A percentile compares a stretch with the other conserved stretches of the same genome.
phyloP scores from a whole-genome alignment of 2,888 invertebrate species.

The Acrobasis repandana region DNA sequence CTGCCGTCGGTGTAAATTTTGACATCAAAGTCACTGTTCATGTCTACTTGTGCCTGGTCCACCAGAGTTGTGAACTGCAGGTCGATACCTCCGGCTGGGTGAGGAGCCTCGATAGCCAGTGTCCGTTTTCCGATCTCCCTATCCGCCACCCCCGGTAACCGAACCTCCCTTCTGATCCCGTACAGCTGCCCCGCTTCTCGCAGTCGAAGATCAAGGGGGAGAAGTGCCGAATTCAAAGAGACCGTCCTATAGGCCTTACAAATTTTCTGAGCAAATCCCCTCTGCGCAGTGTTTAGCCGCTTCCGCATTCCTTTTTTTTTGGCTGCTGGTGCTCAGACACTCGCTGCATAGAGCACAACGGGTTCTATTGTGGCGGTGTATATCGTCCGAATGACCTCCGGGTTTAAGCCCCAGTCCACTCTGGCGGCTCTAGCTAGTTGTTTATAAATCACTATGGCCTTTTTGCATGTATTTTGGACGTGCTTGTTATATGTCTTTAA shows the following conservation, averaged over 20 bases:
- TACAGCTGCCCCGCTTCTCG: slow-evolving; percentile 31
- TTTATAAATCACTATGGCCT: neutral
- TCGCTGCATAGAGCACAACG: slow-evolving; percentile 6
- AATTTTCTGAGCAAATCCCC: slow-evolving; percentile 28
- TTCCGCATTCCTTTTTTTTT: slow-evolving; percentile 9
- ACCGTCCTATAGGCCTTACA: slow-evolving; percentile 28
- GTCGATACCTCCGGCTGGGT: slow-evolving; percentile 24
- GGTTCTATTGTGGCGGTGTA: slow-evolving; percentile 7
- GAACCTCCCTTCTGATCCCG: slow-evolving; percentile 28
- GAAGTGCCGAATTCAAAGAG: slow-evolving; percentile 29
- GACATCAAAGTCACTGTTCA: neutral
- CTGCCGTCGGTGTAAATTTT: slow-evolving; percentile 28
- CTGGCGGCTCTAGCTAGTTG: slow-evolving; percentile 16
- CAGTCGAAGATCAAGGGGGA: slow-evolving; percentile 32
- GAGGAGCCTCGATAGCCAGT: slow-evolving; percentile 10
- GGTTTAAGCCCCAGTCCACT: slow-evolving; percentile 13
- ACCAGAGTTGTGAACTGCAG: slow-evolving; percentile 19
- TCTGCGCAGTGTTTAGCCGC: slow-evolving; percentile 18
- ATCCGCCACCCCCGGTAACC: slow-evolving; percentile 23
- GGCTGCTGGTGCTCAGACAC: slow-evolving; percentile 26
- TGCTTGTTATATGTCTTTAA: neutral
- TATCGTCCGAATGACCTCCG: neutral
- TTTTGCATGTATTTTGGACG: neutral
- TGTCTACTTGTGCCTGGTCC: slow-evolving; percentile 11
- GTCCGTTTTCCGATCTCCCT: slow-evolving; percentile 28